Evolutionary conservation across 2,888 invertebrate genomes (phyloP), one percentile per base, ranked within the genome.

Genomic region (Venustoraphidia nigricollis): DNA sequence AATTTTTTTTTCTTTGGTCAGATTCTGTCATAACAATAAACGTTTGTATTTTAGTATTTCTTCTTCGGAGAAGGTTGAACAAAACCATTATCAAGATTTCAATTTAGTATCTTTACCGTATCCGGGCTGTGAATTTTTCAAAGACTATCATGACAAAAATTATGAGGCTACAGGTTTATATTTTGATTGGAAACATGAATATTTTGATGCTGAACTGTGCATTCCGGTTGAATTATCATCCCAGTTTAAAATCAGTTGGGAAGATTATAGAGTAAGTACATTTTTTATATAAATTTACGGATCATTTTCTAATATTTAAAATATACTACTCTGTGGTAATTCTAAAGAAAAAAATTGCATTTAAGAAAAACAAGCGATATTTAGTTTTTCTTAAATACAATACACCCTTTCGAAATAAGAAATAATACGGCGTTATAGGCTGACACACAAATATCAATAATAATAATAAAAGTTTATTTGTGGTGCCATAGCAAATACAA

Each of bases 101-200:
- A 77, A 74, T 51, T 71, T 88, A 53, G 66, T 83, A 52, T 77
- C 81, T 55, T 69, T 86, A 59, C 87, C 88, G 51, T 88, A 86
- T 68, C 88, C 87, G 50, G 87, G 87, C 53, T 87, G 86, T 72
- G 87, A 87, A 66, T 86, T 86, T 66, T 88, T 87, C 65, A 75
- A 73, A 54, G 75, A 79, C 56, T 87, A 81, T 66, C 75, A 81
- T 55, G 81, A 83, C 58, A 78, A 79, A 60, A 75, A 77, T 57
- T 85, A 82, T 61, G 67, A 71, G 55, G 81, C 79, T 10, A 75
- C 77, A 58, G 76, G 73, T 48, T 70, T 86, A 48, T 66, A 75
- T 44, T 87, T 82, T 63, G 77, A 87, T 61, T 88, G 87, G 86
- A 71, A 70, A 45, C 82, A 82, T 62, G 66, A 74, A 38, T 75